A percentile compares a stretch with the other conserved stretches of the same genome.
Conservation (phyloP, 1,140 invertebrate species). For the Drosophila santomea region DNA sequence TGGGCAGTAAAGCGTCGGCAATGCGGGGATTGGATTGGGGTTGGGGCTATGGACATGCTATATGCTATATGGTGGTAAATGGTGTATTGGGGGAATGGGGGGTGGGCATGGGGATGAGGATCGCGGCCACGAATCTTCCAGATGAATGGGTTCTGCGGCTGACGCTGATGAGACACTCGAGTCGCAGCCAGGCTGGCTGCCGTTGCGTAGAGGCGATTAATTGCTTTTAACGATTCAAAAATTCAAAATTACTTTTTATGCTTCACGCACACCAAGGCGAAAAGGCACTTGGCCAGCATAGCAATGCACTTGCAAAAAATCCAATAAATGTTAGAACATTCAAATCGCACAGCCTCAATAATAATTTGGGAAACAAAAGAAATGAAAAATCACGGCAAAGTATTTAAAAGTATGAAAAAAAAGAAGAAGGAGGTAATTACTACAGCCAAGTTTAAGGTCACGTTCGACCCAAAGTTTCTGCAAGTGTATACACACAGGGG, state of each 20-base stretch:
- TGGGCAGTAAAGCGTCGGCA: conserved; percentile 74
- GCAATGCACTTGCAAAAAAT: conserved; percentile 14
- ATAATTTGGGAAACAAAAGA: too few relatives aligned
- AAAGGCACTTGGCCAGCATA: conserved; percentile 42
- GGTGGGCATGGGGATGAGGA: conserved; percentile 9
- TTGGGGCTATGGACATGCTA: background rate
- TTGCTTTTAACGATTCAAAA: conserved; percentile 84
- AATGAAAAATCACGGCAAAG: too few relatives aligned
- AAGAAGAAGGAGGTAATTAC: background rate
- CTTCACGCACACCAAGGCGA: conserved; percentile 54
- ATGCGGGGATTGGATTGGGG: conserved; percentile 32
- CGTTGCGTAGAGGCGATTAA: conserved; percentile 80
- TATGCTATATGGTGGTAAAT: background rate
- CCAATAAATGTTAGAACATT: background rate
- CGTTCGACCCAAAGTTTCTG: conserved; percentile 1
- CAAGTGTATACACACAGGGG: conserved; percentile 13
- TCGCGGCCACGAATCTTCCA: conserved; percentile 35
- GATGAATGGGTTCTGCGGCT: conserved; percentile 37
- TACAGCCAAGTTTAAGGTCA: background rate
- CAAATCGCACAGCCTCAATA: too few relatives aligned
- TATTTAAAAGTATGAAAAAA: too few relatives aligned
- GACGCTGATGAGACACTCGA: conserved; percentile 34
- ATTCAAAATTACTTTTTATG: conserved; percentile 82
- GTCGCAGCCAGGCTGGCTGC: conserved; percentile 73
- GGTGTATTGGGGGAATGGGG: background rate